A percentile compares a stretch with the other conserved stretches of the same genome.
Evolutionary conservation across 2,797 vertebrate genomes (phyloP).

Genomic region (Tragelaphus oryx): DNA sequence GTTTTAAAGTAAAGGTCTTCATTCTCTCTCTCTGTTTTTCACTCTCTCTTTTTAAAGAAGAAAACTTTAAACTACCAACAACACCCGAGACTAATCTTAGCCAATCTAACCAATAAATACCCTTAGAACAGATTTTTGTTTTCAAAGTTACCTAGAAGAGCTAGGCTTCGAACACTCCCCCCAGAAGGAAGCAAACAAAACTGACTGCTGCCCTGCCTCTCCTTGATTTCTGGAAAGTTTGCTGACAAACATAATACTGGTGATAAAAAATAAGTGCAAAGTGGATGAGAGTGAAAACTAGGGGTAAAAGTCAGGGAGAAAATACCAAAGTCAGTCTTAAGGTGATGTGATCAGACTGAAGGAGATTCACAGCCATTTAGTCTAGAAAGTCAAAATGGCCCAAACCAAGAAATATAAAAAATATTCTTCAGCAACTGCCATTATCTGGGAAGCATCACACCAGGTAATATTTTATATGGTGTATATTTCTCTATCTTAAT

Average conservation of each 20-base stretch:
- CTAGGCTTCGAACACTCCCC: background rate
- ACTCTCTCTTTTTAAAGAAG: background rate
- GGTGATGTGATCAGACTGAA: background rate
- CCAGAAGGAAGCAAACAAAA: background rate
- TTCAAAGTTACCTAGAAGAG: background rate
- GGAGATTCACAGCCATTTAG: background rate
- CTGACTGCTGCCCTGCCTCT: background rate
- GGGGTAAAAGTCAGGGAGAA: background rate
- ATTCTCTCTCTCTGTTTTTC: background rate
- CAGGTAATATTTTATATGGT: background rate
- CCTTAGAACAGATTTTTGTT: background rate
- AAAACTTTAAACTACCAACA: background rate
- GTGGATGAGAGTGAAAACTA: background rate
- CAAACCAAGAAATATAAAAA: background rate
- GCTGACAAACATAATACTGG: background rate
- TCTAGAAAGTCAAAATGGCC: background rate
- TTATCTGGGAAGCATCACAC: background rate
- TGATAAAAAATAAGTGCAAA: background rate
- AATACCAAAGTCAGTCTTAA: background rate
- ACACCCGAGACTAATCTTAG: background rate
- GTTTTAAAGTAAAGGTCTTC: slow-evolving; percentile 27
- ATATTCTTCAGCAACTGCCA: background rate
- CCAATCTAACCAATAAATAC: background rate
- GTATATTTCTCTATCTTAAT: background rate
- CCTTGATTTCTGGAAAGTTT: background rate